Conservation (phyloP, 2,113 vertebrate species). For the Suricata suricatta region DNA sequence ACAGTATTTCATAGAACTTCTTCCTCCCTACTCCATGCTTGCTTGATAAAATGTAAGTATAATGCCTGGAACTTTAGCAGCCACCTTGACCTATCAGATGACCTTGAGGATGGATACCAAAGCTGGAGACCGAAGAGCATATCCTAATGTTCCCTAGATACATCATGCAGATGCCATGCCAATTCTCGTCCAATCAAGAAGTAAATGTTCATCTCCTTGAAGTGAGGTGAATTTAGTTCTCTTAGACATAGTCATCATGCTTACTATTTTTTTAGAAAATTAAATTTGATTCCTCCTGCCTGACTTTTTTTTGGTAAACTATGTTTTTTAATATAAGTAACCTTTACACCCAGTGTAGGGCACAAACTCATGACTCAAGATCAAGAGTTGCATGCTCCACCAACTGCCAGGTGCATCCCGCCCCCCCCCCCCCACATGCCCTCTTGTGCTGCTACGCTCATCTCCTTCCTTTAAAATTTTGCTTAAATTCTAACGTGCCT, state of each 20-base stretch:
- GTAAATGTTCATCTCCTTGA: neutral
- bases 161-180: neutral
- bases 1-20: neutral
- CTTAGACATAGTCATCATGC: neutral
- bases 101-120: neutral
- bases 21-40: neutral
- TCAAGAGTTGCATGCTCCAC: neutral
- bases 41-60: neutral
- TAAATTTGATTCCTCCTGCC: neutral
- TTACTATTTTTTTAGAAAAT: neutral
- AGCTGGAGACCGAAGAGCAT: neutral
- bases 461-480: conserved; percentile 8
- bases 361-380: neutral
- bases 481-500: neutral
- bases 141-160: neutral
- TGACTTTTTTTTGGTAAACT: neutral
- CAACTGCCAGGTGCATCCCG: neutral
- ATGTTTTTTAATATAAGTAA: neutral
- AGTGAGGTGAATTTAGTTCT: neutral
- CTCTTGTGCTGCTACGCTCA: neutral
- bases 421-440: rapidly evolving
- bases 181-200: neutral
- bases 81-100: neutral
- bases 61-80: neutral
- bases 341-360: neutral